Evolutionary conservation across 2,113 vertebrate genomes (phyloP), one percentile per base, ranked within the genome.

Genomic region (Percopsis transmontana): DNA sequence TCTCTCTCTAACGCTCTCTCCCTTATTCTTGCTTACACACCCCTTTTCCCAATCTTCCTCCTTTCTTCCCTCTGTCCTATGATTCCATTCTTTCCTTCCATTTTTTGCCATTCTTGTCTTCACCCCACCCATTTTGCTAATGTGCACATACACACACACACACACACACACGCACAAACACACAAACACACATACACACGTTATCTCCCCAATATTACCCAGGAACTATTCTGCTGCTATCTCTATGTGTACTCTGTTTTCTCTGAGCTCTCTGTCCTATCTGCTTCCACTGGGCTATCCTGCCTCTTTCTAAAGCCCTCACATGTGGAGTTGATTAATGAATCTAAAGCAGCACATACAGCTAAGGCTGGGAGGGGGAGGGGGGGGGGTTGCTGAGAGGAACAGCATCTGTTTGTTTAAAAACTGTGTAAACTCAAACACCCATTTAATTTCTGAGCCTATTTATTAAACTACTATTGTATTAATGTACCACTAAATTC

Each of bases 261-360:
- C 63, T 65, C 60, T 47, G 72, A 69, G 73, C 62, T 66, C 60
- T 74, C 66, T 53, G 56, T 69, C 24, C 65, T 68, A 19, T 62
- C 53, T 77, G 68, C 70, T 75, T 27, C 61, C 23, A 47, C 8
- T 58, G 62, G 15, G 61, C 57, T 60, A n/a, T 75, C 52, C 63
- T 68, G 58, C 59, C 42, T 72, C 55, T 72, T 62, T 70, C 58
- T n/a, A 62, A 74, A 72, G 65, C 70, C 76, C 18, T 19, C 62
- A 75, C 88, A 89, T 89, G 81, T 90, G 87, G 82, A 74, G 70
- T 71, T 82, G 67, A 83, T 90, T 87, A 85, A 67, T 74, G 81
- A 66, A 60, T 74, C 82, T 77, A 91, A 87, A 66, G 56, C 76
- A 75, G 70, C 74, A 68, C 71, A 79, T 67, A 61, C 63, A 27